A percentile compares a stretch with the other conserved stretches of the same genome.
Evolutionary conservation across 2,888 invertebrate species (phyloP).

Genomic region (Chrysina gloriosa): DNA sequence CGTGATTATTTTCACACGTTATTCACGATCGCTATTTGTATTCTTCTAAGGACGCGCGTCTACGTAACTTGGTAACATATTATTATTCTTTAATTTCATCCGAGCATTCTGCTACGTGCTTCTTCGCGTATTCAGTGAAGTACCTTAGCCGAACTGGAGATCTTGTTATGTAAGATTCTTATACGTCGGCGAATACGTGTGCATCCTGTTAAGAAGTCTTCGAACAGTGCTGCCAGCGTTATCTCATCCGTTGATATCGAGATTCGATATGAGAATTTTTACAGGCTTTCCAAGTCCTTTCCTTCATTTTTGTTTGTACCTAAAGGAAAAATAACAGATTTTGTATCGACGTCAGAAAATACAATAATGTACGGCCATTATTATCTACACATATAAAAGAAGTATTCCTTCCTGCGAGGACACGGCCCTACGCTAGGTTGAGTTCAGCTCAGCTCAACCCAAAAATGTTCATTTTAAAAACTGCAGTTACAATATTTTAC

Average conservation of each 20-base stretch:
- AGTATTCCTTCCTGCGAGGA: too few relatives aligned
- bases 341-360: too few relatives aligned
- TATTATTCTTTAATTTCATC: slow-evolving; percentile 21
- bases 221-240: background rate
- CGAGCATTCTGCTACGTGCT: slow-evolving; percentile 21
- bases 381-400: too few relatives aligned
- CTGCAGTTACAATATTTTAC: too few relatives aligned
- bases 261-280: background rate
- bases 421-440: too few relatives aligned
- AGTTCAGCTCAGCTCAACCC: too few relatives aligned
- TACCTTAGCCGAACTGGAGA: slow-evolving; percentile 7
- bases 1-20: background rate
- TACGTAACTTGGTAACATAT: slow-evolving; percentile 16
- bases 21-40: background rate
- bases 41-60: background rate
- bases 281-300: background rate
- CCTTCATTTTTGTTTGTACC: background rate
- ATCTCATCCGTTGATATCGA: background rate
- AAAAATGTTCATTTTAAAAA: too few relatives aligned
- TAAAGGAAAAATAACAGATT: too few relatives aligned
- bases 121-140: slow-evolving; percentile 11
- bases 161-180: slow-evolving; percentile 15
- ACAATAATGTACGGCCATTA: too few relatives aligned
- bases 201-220: slow-evolving; percentile 8
- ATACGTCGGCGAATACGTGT: slow-evolving; percentile 4